Evolutionary conservation across 2,888 invertebrate genomes (phyloP).

Genomic region (Hypsopygia costalis): DNA sequence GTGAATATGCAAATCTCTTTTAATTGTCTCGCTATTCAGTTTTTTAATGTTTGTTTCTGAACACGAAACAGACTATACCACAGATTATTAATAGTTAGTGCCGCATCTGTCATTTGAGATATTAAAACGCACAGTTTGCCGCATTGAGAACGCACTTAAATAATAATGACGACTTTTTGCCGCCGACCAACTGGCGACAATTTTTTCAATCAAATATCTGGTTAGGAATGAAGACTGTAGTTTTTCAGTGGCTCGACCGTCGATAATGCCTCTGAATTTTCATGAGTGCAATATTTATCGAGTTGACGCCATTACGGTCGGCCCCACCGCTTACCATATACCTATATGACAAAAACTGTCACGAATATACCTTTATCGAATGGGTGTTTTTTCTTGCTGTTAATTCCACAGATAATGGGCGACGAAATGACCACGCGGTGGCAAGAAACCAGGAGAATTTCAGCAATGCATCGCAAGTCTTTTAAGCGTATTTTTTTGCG

Average conservation of each 20-base stretch:
- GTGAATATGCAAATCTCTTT: constrained; percentile 70
- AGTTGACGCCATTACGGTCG: constrained; percentile 57
- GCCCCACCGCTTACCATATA: constrained; percentile 49
- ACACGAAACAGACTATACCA: constrained; percentile 21
- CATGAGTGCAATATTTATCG: constrained; percentile 70
- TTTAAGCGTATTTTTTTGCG: constrained; percentile 69
- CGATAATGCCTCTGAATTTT: constrained; percentile 66
- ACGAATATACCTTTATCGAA: constrained; percentile 68
- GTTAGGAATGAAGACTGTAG: constrained; percentile 41
- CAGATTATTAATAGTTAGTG: constrained; percentile 24
- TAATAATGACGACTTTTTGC: constrained; percentile 53
- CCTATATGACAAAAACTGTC: constrained; percentile 63
- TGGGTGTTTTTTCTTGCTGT: constrained; percentile 67
- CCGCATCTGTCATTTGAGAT: constrained; percentile 75
- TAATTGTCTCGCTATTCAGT: constrained; percentile 50
- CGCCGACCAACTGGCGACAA: constrained; percentile 36
- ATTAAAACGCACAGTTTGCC: constrained; percentile 59
- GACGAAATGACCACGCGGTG: constrained; percentile 72
- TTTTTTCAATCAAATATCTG: constrained; percentile 53
- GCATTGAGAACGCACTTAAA: constrained; percentile 48
- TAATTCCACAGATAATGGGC: constrained; percentile 77
- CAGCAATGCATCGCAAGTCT: constrained; percentile 73
- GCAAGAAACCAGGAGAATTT: constrained; percentile 76
- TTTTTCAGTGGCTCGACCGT: constrained; percentile 43
- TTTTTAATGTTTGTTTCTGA: constrained; percentile 42